Conservation (phyloP, 2,113 vertebrate genomes). For the Phalacrocorax brasilianus region DNA sequence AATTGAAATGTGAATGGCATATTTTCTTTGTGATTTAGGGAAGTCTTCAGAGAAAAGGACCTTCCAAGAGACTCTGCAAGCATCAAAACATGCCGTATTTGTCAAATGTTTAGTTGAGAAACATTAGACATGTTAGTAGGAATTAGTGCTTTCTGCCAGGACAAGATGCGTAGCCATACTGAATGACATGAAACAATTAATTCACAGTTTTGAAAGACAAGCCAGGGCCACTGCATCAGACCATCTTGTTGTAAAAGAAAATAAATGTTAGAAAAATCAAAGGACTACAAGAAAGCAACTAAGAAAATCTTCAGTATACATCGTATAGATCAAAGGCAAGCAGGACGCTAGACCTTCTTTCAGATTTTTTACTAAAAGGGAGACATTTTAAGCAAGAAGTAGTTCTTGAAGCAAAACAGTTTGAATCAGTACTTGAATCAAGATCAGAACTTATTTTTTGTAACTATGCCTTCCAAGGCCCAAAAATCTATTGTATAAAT, state of each 20-base stretch:
- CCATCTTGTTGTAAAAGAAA: neutral
- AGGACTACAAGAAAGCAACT: neutral
- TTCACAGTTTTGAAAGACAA: neutral
- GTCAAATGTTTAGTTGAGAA: neutral
- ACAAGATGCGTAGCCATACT: neutral
- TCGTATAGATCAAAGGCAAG: neutral
- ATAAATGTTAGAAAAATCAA: neutral
- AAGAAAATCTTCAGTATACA: neutral
- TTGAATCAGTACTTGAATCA: neutral
- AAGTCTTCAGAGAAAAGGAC: neutral
- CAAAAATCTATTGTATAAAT: neutral
- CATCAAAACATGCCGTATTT: neutral
- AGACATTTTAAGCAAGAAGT: neutral
- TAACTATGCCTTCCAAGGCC: neutral
- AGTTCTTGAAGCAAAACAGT: neutral
- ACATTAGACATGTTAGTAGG: neutral
- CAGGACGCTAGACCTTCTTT: neutral
- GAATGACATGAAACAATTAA: neutral
- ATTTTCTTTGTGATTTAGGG: neutral
- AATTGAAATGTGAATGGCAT: neutral
- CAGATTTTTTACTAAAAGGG: neutral
- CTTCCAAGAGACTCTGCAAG: neutral
- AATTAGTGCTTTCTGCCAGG: neutral
- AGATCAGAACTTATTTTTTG: neutral
- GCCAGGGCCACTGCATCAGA: neutral